Percentiles rank a stretch among this genome's conserved stretches.
Conservation (phyloP, 2,888 invertebrate genomes). For the Microplitis deprimator region DNA sequence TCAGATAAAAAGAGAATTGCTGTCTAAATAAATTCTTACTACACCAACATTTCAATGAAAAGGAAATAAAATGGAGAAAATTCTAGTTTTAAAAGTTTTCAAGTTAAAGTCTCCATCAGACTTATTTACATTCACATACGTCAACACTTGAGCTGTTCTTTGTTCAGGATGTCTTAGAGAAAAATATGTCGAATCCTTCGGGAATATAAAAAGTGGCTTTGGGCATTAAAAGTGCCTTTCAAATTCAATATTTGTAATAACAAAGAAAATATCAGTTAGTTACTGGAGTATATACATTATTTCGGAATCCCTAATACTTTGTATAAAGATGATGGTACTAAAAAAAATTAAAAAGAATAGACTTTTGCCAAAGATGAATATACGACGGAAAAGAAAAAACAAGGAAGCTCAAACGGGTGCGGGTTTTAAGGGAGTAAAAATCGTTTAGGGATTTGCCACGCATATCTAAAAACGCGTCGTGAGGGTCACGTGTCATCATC, state of each 20-base stretch:
- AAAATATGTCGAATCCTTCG: background rate
- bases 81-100: background rate
- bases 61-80: conserved; percentile 33
- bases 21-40: conserved; percentile 27
- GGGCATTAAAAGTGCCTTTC: background rate
- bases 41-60: conserved; percentile 36
- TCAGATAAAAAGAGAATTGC: conserved; percentile 51
- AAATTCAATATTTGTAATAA: background rate
- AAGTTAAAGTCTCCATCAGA: background rate
- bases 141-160: conserved; percentile 5
- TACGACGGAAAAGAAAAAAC: conserved; percentile 34
- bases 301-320: too few species aligned
- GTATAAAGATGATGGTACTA: too few species aligned
- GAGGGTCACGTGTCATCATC: conserved; percentile 60
- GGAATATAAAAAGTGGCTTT: background rate
- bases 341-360: background rate
- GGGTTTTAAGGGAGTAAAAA: conserved; percentile 27
- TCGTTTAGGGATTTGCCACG: conserved; percentile 70
- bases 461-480: conserved; percentile 66
- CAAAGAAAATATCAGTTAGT: background rate
- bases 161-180: background rate
- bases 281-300: too few species aligned
- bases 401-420: conserved; percentile 31
- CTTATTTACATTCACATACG: background rate
- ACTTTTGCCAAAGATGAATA: background rate